Evolutionary conservation across 2,113 vertebrate genomes (phyloP), one percentile per base, ranked within the genome.

Genomic region (Pelmatolapia mariae): DNA sequence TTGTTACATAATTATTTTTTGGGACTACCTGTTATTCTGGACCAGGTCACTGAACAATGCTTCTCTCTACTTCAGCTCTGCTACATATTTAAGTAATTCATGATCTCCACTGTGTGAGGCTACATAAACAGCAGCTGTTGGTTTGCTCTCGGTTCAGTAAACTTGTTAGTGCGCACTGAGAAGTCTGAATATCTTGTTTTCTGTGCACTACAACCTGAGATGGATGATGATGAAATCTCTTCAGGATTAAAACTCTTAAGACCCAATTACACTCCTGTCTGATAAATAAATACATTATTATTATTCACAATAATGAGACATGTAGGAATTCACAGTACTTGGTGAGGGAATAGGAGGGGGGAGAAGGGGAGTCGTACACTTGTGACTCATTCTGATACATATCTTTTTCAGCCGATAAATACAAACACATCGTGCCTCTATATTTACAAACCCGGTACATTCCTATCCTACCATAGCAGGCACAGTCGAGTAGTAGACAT

Each of bases 381-480:
- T 92, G 82, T 89, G 89, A 87, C 81, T 94, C 88, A 85, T 91
- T 93, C 87, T 50, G 83, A 82, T 94, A 92, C 92, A 91, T 92
- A 80, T 94, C 89, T 91, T 87, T 87, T 87, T 93, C 93, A 92
- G 89, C 90, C 85, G n/a, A 84, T 92, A 79, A 78, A 90, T 94
- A 91, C 92, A 94, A 95, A 94, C 91, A 93, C 93, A 88, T 88
- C 90, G 90, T 80, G 90, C 92, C 91, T 93, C 84, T 81, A 66
- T 95, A 95, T 96, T 93, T 95, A 95, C 95, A 95, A 10, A 89
- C 82, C 94, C 87, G 76, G 91, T 95, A 94, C 95, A 94, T 95
- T 95, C 94, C 90, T 89, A 47, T 89, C 93, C 90, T 91, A 84
- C 91, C 22, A 71, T 11, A 83, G 89, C 94, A 93, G 94, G 95